Percentiles rank a stretch among this genome's conserved stretches.
Conservation (phyloP, 2,797 vertebrate genomes). For the Anas georgica region DNA sequence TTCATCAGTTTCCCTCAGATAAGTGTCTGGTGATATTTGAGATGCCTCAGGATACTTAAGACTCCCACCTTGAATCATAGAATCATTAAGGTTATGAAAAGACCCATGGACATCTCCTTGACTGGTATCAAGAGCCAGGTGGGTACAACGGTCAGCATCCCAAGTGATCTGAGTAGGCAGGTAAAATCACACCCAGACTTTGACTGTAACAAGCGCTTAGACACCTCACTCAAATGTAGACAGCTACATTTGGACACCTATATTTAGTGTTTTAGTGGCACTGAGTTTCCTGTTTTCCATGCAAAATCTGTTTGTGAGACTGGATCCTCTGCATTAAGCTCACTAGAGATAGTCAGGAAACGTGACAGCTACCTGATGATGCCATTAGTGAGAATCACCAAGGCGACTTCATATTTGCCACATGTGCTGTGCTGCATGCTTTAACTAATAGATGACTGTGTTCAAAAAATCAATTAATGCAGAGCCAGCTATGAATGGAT, state of each 20-base stretch:
- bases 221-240: background rate
- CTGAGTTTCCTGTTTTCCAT: background rate
- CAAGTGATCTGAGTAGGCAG: background rate
- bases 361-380: background rate
- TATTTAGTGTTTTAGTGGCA: background rate
- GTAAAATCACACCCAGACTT: background rate
- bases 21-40: background rate
- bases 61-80: background rate
- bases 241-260: background rate
- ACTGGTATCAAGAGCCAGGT: background rate
- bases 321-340: background rate
- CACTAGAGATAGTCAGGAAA: background rate
- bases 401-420: fast-evolving
- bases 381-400: background rate
- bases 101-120: background rate
- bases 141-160: background rate
- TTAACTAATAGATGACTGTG: background rate
- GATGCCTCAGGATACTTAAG: background rate
- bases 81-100: background rate
- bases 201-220: background rate
- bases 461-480: background rate
- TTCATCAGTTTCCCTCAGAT: background rate
- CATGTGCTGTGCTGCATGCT: background rate
- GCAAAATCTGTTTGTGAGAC: background rate
- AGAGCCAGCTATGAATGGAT: background rate